Evolutionary conservation across 2,888 invertebrate species (phyloP), one percentile per base, ranked within the genome.

Genomic region (Dioctria rufipes): DNA sequence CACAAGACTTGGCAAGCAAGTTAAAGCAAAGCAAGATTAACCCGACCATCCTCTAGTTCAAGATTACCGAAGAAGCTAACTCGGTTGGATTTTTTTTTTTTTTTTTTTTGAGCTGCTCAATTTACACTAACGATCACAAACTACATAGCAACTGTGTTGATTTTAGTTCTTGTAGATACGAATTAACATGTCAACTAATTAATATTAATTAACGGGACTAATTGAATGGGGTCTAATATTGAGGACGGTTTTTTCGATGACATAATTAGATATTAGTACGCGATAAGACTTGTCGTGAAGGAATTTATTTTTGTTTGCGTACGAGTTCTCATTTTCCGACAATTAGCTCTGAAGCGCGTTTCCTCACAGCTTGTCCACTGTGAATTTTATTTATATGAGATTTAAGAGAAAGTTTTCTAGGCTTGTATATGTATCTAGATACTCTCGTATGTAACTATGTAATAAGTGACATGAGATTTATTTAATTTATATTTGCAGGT

Each of bases 401-500:
- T 13, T 11, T 58, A 3, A n/a, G 63, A 63, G 77, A 77, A 77
- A 77, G 77, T 77, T 77, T 46, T n/a, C 61, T 77, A 25, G 25
- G 25, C 1, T 25, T 25, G 25, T 25, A 25, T 25, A 11, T 49
- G 6, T 61, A 61, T 61, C n/a, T 25, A 6, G 8, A 11, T 13
- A 8, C 61, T 25, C 25, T 25, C 25, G 25, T 25, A 25, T 25
- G 25, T 25, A 25, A 25, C 25, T 25, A 25, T 61, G 13, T n/a
- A 46, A 5, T 43, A 43, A 43, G 5, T 43, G 61, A 4, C 8
- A 25, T 9, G 11, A 51, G 4, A n/a, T 80, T 54, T 80, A 49
- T 60, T 51, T 71, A 6, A 80, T 81, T 58, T 81, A 73, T 51
- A 25, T 54, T 91, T 92, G 83, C 92, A 98, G 98, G 98, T 99